Evolutionary conservation across 2,888 invertebrate genomes (phyloP).

Genomic region (Himalopsyche japonica): DNA sequence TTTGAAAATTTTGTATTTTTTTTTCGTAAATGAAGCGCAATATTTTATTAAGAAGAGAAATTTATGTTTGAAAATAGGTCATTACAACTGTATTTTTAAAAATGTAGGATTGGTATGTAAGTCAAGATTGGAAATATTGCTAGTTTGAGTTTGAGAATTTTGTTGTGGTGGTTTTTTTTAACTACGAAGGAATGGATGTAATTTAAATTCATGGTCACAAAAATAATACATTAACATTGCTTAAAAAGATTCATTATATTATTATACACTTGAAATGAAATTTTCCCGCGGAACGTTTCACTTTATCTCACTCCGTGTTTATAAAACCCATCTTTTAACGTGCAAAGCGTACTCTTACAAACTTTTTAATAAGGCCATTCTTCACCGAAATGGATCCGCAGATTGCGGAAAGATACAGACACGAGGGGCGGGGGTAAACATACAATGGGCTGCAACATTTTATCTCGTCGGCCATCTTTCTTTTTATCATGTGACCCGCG

Average conservation of each 20-base stretch:
- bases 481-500: constrained; percentile 30
- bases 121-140: too few species aligned
- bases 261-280: constrained; percentile 32
- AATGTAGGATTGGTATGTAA: too few species aligned
- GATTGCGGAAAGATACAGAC: constrained; percentile 35
- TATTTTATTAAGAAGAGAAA: too few species aligned
- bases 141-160: too few species aligned
- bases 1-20: too few species aligned
- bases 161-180: too few species aligned
- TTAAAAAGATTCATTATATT: constrained; percentile 13
- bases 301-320: constrained; percentile 37
- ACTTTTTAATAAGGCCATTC: constrained; percentile 40
- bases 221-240: constrained; percentile 1
- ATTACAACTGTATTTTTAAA: too few species aligned
- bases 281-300: constrained; percentile 32
- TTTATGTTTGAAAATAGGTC: too few species aligned
- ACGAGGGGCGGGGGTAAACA: constrained; percentile 22
- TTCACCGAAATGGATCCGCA: constrained; percentile 38
- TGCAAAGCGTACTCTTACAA: constrained; percentile 34
- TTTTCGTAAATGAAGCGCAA: too few species aligned
- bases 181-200: not conserved
- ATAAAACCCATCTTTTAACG: constrained; percentile 37
- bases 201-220: not conserved
- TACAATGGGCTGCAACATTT: constrained; percentile 29
- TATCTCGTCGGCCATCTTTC: constrained; percentile 32